Conservation (phyloP, 2,797 vertebrate genomes). For the Xiphophorus birchmanni region DNA sequence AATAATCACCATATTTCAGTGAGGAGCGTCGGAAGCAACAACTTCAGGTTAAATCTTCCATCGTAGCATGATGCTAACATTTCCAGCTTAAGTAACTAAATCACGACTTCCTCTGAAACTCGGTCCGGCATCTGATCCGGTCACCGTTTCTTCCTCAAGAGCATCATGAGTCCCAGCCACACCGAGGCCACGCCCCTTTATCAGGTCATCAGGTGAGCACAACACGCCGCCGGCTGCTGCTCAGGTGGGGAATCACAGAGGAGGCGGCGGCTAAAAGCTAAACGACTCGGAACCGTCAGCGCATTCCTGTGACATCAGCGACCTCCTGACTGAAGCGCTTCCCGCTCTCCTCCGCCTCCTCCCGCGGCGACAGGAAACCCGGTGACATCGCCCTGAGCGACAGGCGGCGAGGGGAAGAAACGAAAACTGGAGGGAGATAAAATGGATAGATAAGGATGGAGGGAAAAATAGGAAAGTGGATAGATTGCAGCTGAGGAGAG, state of each 20-base stretch:
- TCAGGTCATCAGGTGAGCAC: conserved; percentile 10
- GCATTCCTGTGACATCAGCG: conserved; percentile 31
- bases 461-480: conserved; percentile 63
- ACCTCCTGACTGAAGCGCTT: conserved; percentile 49
- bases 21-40: too few species aligned
- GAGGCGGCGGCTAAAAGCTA: conserved; percentile 41
- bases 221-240: not conserved
- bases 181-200: conserved; percentile 23
- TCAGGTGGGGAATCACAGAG: not conserved
- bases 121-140: too few species aligned
- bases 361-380: conserved; percentile 72
- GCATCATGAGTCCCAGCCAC: not conserved
- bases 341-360: conserved; percentile 9
- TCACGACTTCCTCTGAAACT: not conserved
- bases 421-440: conserved; percentile 73
- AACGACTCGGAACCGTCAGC: conserved; percentile 52
- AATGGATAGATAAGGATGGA: conserved; percentile 77
- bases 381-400: conserved; percentile 74
- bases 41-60: too few species aligned
- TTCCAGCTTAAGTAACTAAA: too few species aligned
- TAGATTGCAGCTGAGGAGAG: conserved; percentile 62
- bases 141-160: not conserved
- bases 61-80: too few species aligned
- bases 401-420: conserved; percentile 70
- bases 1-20: too few species aligned